Evolutionary conservation across 2,113 vertebrate genomes (phyloP).

Genomic region (Hippocampus mohnikei): DNA sequence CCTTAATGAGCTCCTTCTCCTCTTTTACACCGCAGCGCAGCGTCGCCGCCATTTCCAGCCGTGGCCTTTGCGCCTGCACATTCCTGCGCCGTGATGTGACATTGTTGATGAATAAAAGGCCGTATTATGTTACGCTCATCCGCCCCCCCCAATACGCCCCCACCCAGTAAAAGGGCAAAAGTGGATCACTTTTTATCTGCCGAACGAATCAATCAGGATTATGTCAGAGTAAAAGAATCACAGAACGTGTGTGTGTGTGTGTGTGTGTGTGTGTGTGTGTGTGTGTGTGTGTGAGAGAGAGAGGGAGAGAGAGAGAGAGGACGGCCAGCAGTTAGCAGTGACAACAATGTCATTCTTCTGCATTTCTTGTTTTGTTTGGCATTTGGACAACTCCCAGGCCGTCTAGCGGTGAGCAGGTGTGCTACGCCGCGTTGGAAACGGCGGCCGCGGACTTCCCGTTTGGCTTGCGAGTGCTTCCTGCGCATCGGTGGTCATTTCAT

Average conservation of each 20-base stretch:
- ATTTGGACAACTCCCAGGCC: neutral
- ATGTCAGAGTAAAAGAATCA: slow-evolving; percentile 99
- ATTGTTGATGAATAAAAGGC: slow-evolving; percentile 98
- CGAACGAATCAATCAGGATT: slow-evolving; percentile 99
- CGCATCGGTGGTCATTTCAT: too few relatives aligned
- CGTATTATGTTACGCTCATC: slow-evolving; percentile 91
- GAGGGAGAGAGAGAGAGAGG: slow-evolving; percentile 9
- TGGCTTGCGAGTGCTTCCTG: too few relatives aligned
- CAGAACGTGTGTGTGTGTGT: slow-evolving; percentile 74
- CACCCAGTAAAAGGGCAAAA: slow-evolving; percentile 95
- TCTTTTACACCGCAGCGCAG: slow-evolving; percentile 79
- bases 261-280: slow-evolving; percentile 59
- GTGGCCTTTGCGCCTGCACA: slow-evolving; percentile 88
- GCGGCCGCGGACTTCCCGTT: too few relatives aligned
- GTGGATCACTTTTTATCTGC: slow-evolving; percentile 99
- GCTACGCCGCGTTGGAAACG: too few relatives aligned
- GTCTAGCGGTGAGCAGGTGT: too few relatives aligned
- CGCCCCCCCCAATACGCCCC: slow-evolving; percentile 47
- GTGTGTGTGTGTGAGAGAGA: slow-evolving; percentile 39
- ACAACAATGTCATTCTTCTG: slow-evolving; percentile 73
- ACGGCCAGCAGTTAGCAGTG: slow-evolving; percentile 75
- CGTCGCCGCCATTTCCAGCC: slow-evolving; percentile 91
- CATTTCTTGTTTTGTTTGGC: neutral
- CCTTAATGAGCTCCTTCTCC: slow-evolving; percentile 82
- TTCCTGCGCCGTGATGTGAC: slow-evolving; percentile 98